Conservation (phyloP, 2,797 vertebrate species). For the Gymnothorax reevesii region DNA sequence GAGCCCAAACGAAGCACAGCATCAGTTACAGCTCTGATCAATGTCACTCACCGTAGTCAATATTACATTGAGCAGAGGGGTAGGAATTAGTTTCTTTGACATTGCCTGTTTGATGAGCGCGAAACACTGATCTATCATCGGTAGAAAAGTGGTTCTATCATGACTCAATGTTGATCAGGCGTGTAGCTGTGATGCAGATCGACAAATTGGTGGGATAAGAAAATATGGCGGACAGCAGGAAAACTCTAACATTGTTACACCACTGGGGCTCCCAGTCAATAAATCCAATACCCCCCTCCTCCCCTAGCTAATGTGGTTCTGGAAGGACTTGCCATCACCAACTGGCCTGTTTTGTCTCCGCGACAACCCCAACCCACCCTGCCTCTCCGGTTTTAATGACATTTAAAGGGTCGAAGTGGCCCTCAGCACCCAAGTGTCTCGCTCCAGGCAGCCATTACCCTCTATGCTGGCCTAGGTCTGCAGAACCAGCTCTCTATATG, state of each 20-base stretch:
- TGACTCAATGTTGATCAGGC: too few species aligned
- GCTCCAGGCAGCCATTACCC: constrained; percentile 73
- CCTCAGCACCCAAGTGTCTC: constrained; percentile 70
- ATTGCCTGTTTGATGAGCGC: too few species aligned
- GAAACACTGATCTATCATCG: too few species aligned
- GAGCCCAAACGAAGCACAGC: background rate
- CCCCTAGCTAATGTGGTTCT: constrained; percentile 23
- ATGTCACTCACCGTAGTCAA: too few species aligned
- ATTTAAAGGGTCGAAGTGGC: constrained; percentile 81
- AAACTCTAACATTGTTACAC: background rate
- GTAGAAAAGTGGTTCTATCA: too few species aligned
- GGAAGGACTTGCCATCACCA: constrained; percentile 31
- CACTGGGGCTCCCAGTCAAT: background rate
- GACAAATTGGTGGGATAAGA: background rate
- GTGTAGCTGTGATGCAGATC: too few species aligned
- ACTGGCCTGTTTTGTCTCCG: constrained; percentile 30
- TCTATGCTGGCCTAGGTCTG: constrained; percentile 53
- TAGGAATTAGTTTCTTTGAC: too few species aligned
- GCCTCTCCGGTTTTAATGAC: constrained; percentile 66
- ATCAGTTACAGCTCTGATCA: too few species aligned
- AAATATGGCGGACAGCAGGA: background rate
- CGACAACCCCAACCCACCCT: constrained; percentile 34
- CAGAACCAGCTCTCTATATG: constrained; percentile 41
- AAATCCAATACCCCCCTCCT: background rate
- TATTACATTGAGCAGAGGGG: too few species aligned